Conservation (phyloP, 2,888 invertebrate genomes). For the Coelopa pilipes region DNA sequence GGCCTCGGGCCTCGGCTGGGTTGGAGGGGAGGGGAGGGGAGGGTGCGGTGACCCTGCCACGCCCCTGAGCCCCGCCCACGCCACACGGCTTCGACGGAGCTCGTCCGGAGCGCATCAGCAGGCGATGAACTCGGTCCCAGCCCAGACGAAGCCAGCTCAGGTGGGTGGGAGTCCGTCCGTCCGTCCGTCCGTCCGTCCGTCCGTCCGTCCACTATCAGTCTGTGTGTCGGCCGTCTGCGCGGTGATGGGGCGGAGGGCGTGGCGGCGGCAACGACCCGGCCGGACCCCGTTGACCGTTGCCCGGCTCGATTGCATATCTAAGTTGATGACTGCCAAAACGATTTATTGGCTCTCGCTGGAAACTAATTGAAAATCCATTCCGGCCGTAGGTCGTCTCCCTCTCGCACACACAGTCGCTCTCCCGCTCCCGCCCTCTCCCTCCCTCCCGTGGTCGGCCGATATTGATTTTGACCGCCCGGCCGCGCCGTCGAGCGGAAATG, state of each 20-base stretch:
- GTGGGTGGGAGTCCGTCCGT: background rate
- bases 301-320: constrained; percentile 18
- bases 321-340: constrained; percentile 26
- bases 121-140: background rate
- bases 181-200: background rate
- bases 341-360: constrained; percentile 19
- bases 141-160: too few species aligned
- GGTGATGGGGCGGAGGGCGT: background rate
- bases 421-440: too few species aligned
- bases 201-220: background rate
- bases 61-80: too few species aligned
- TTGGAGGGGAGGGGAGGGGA: background rate
- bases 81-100: background rate
- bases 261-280: background rate
- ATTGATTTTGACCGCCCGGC: too few species aligned
- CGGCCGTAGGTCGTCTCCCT: background rate
- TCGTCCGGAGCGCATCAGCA: background rate
- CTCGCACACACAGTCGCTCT: too few species aligned
- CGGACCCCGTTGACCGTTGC: too few species aligned
- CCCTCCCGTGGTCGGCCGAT: too few species aligned
- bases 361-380: constrained; percentile 25
- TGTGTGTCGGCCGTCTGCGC: too few species aligned
- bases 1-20: background rate
- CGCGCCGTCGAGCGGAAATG: too few species aligned
- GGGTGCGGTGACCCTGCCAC: too few species aligned